phyloP scores from a whole-genome alignment of 2,113 vertebrate genomes.

The Synchiropus splendidus region DNA sequence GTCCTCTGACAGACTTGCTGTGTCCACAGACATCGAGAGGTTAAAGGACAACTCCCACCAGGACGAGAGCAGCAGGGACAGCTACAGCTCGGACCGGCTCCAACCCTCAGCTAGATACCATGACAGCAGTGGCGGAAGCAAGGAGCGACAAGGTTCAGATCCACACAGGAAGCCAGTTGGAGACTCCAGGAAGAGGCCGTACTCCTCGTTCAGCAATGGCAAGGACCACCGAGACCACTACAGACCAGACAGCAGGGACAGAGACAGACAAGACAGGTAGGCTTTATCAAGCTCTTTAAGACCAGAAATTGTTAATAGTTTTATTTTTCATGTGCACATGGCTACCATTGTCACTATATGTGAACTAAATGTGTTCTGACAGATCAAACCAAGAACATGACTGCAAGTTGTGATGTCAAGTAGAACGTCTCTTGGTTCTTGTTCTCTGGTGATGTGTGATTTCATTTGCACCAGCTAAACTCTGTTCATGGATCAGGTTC shows the following conservation, averaged over 20 bases:
- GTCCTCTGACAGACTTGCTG: not conserved
- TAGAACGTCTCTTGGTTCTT: too few species aligned
- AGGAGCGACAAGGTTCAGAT: constrained; percentile 79
- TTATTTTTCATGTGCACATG: too few species aligned
- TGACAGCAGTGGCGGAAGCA: constrained; percentile 68
- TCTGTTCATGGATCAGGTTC: too few species aligned
- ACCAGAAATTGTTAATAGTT: too few species aligned
- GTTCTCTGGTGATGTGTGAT: too few species aligned
- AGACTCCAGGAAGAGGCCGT: constrained; percentile 81
- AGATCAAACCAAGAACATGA: too few species aligned
- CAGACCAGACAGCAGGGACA: constrained; percentile 77
- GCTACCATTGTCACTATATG: too few species aligned
- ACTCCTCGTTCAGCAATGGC: constrained; percentile 89
- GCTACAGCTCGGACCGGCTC: constrained; percentile 90
- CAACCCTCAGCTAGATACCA: constrained; percentile 75
- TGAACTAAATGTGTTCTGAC: too few species aligned
- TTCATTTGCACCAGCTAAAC: too few species aligned
- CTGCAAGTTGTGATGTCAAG: too few species aligned
- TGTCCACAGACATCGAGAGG: constrained; percentile 76
- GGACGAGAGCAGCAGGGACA: constrained; percentile 94
- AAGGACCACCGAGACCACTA: constrained; percentile 96
- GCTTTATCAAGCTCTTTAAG: too few species aligned
- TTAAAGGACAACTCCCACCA: constrained; percentile 85
- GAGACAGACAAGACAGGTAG: constrained; percentile 62
- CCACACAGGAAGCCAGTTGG: constrained; percentile 72